Evolutionary conservation across 2,888 invertebrate species (phyloP).

Genomic region (Liposcelis brunnea): DNA sequence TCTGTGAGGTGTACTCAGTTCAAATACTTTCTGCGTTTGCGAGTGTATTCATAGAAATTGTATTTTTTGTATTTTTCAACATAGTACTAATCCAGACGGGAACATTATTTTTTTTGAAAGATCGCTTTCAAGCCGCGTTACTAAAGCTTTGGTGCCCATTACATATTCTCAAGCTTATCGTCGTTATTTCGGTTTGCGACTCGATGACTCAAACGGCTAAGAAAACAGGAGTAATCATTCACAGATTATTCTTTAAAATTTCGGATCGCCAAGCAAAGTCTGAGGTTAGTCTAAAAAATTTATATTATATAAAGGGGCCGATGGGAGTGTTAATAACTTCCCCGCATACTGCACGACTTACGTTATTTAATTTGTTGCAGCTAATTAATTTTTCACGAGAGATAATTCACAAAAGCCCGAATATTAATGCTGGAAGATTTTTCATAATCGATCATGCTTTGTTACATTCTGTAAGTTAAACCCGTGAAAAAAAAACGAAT

Average conservation of each 20-base stretch:
- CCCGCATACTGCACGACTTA: too few relatives aligned
- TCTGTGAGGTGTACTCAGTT: not conserved
- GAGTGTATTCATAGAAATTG: not conserved
- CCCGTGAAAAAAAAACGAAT: too few relatives aligned
- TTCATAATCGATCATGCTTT: too few relatives aligned
- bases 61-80: conserved; percentile 2
- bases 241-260: not conserved
- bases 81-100: not conserved
- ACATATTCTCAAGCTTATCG: not conserved
- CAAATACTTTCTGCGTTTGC: not conserved
- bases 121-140: not conserved
- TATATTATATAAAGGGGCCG: too few relatives aligned
- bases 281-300: too few relatives aligned
- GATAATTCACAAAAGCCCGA: too few relatives aligned
- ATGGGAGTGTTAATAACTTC: too few relatives aligned
- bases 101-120: not conserved
- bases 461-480: too few relatives aligned
- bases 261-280: too few relatives aligned
- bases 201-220: not conserved
- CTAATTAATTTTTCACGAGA: too few relatives aligned
- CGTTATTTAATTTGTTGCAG: too few relatives aligned
- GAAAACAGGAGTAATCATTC: not conserved
- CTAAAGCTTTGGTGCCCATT: conserved; percentile 1
- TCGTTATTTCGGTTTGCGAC: not conserved
- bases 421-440: too few relatives aligned